Evolutionary conservation across 2,888 invertebrate genomes (phyloP).

Genomic region (Euplexia lucipara): DNA sequence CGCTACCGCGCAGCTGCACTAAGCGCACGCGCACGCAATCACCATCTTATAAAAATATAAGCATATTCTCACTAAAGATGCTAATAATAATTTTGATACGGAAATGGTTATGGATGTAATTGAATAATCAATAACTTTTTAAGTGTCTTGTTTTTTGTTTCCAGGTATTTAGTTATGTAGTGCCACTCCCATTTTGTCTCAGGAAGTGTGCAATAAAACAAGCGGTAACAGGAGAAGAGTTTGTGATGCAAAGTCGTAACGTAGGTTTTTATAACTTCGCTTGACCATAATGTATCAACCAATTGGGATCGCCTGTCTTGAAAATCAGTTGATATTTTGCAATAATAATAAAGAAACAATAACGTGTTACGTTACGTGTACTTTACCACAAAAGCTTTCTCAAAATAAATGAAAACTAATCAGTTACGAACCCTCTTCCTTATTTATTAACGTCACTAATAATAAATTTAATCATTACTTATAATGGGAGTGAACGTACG

Average conservation of each 20-base stretch:
- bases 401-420: constrained; percentile 62
- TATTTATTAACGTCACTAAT: constrained; percentile 77
- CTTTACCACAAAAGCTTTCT: constrained; percentile 53
- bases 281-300: neutral
- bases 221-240: constrained; percentile 34
- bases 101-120: constrained; percentile 31
- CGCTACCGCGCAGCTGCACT: constrained; percentile 79
- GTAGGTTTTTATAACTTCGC: constrained; percentile 21
- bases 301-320: neutral
- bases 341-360: neutral
- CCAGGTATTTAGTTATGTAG: constrained; percentile 32
- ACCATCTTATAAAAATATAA: constrained; percentile 60
- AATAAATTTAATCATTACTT: constrained; percentile 81
- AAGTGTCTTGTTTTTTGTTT: constrained; percentile 35
- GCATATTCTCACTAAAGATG: constrained; percentile 46
- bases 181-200: constrained; percentile 42
- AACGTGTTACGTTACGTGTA: neutral
- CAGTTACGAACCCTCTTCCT: constrained; percentile 49
- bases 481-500: constrained; percentile 69
- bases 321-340: neutral
- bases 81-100: constrained; percentile 45
- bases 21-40: constrained; percentile 74
- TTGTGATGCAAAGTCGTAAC: constrained; percentile 19
- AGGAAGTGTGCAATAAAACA: constrained; percentile 46
- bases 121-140: constrained; percentile 19